Percentiles rank a stretch among this genome's conserved stretches.
Evolutionary conservation across 2,113 vertebrate species (phyloP).

Genomic region (Prinia subflava): DNA sequence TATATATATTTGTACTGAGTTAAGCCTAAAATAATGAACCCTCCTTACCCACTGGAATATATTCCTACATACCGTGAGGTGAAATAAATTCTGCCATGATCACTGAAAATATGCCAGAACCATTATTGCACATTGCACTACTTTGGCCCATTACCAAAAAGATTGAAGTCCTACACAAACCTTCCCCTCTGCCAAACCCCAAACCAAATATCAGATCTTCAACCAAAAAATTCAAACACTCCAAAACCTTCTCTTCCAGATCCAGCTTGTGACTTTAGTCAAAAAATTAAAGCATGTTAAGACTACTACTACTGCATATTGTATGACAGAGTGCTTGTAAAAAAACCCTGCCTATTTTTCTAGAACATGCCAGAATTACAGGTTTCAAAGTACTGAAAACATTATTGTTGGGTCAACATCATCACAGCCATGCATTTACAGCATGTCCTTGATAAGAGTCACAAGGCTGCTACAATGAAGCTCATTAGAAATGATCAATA

Average conservation of each 20-base stretch:
- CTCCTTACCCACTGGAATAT: slow-evolving; percentile 1
- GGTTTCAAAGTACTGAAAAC: background rate
- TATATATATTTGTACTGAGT: slow-evolving; percentile 35
- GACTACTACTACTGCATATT: background rate
- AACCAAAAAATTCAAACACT: background rate
- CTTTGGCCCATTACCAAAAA: background rate
- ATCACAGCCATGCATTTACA: background rate
- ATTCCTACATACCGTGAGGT: background rate
- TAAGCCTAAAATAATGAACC: slow-evolving; percentile 39
- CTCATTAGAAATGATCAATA: slow-evolving; percentile 19
- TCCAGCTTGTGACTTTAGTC: background rate
- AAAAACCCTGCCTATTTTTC: background rate
- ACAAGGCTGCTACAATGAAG: background rate
- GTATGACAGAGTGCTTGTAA: background rate
- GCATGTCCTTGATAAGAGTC: background rate
- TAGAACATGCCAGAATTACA: background rate
- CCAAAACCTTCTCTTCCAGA: background rate
- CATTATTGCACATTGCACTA: background rate
- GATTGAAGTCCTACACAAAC: background rate
- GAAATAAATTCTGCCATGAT: slow-evolving; percentile 23
- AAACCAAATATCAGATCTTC: background rate
- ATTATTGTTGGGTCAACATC: background rate
- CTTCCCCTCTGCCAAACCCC: background rate
- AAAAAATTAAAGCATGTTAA: background rate
- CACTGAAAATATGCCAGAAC: background rate